A percentile compares a stretch with the other conserved stretches of the same genome.
These are phyloP conservation scores for Ondatra zibethicus DNA, from an alignment of 2,113 vertebrate species.

Conservation along the genomic window DNA sequence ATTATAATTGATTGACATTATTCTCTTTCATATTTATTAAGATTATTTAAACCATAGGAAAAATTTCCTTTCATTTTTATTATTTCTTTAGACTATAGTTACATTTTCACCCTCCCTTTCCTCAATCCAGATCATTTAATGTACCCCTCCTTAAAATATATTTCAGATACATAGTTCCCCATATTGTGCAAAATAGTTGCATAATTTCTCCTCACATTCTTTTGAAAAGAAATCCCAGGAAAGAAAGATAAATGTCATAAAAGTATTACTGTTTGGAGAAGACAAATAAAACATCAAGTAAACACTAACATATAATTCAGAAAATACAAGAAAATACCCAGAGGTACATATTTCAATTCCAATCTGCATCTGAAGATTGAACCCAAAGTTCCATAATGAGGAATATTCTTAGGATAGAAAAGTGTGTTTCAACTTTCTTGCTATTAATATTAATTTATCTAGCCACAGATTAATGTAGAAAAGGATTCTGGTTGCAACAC, in stretches of 20 bases:
- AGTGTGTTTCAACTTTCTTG: neutral
- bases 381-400: neutral
- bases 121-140: neutral
- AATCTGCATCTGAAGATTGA: neutral
- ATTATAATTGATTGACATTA: neutral
- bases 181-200: neutral
- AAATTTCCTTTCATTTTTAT: neutral
- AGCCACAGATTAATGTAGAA: neutral
- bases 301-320: neutral
- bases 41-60: neutral
- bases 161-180: neutral
- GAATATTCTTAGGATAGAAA: neutral
- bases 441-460: neutral
- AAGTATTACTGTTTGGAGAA: neutral
- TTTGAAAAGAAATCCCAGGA: neutral
- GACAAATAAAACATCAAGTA: neutral
- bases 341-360: neutral
- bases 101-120: neutral
- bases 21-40: neutral
- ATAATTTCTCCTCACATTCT: neutral
- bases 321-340: neutral
- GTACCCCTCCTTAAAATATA: no score
- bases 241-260: neutral
- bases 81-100: neutral
- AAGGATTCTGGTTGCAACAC: neutral